Base-by-base conservation (phyloP, 2,113 vertebrate genomes). In the Triplophysa dalaica region DNA sequence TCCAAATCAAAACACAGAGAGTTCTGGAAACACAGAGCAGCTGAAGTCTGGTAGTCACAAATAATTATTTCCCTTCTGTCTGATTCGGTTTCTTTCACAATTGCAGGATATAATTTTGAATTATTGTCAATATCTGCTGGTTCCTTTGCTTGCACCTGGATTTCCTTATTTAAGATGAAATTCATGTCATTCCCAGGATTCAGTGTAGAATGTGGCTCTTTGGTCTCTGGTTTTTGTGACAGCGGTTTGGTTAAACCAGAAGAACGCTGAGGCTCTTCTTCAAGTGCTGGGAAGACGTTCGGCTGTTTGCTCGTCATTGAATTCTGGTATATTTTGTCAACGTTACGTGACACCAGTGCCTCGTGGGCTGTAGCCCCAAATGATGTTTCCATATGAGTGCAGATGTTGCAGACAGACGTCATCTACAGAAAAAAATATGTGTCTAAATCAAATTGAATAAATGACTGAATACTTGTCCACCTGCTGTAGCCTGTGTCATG, bases 1-100 rank as follows among this genome's bases (percentile, higher is more conserved):
- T 99, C 97, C 80, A 99, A 81, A 14, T 97, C 94, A 33, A 92
- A 99, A 1, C 97, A 84, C 82, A 96, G 79, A 1, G 91, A 14
- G 85, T 94, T 98, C 29, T 95, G 92, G 75, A 98, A 95, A 6
- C 1, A 3, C 1, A 98, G 77, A 0, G 92, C 90, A 73, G 94
- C 94, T 0, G 60, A 89, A 0, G 95, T 96, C 0, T 84, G 77
- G 21, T 98, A 95, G 4, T 95, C 89, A 4, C 83, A 81, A n/a
- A 94, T 69, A 19, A 94, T 6, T 1, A 58, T 85, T 79, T 90
- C 89, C 2, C 87, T 93, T 9, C 94, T 94, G 2, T 95, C 93
- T 70, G 41, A 11, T 75, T 86, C 88, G 10, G 91, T 89, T 75
- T 98, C 95, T 64, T 79, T 88, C 48, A 96, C 70, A 0, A 87